These are phyloP conservation scores for Aplodontia rufa DNA, from an alignment of 2,113 vertebrate species.

Conservation along the genomic window DNA sequence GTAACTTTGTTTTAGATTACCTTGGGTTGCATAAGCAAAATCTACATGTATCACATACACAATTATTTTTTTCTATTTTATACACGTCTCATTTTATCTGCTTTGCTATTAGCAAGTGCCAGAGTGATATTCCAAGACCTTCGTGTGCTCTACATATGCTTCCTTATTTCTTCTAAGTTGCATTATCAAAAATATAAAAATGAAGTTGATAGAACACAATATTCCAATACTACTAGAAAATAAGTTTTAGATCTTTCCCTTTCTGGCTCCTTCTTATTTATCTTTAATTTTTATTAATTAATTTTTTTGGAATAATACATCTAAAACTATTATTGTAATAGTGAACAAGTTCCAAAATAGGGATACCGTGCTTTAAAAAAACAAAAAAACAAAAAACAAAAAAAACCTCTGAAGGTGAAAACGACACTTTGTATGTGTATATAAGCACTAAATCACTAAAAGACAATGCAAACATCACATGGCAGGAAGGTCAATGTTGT, in stretches of 20 bases:
- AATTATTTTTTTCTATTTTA: not conserved
- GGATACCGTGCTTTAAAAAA: not conserved
- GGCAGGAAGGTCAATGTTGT: not conserved
- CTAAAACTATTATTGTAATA: not conserved
- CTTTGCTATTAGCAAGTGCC: not conserved
- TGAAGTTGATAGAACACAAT: not conserved
- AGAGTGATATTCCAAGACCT: not conserved
- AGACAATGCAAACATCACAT: not conserved
- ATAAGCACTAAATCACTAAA: not conserved
- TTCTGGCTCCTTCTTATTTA: not conserved
- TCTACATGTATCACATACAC: not conserved
- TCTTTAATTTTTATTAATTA: not conserved
- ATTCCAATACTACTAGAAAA: not conserved
- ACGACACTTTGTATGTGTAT: not conserved
- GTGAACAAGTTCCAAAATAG: not conserved
- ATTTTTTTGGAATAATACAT: not conserved
- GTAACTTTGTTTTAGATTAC: not conserved
- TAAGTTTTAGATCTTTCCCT: not conserved
- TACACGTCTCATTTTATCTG: too few species aligned
- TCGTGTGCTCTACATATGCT: not conserved
- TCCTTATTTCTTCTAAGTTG: not conserved
- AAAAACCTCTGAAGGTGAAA: not conserved
- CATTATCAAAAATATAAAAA: conserved; percentile 8
- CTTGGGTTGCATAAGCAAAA: not conserved
- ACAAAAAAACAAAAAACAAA: too few species aligned